Evolutionary conservation across 2,797 vertebrate genomes (phyloP).

Genomic region (Triplophysa yarkandensis): DNA sequence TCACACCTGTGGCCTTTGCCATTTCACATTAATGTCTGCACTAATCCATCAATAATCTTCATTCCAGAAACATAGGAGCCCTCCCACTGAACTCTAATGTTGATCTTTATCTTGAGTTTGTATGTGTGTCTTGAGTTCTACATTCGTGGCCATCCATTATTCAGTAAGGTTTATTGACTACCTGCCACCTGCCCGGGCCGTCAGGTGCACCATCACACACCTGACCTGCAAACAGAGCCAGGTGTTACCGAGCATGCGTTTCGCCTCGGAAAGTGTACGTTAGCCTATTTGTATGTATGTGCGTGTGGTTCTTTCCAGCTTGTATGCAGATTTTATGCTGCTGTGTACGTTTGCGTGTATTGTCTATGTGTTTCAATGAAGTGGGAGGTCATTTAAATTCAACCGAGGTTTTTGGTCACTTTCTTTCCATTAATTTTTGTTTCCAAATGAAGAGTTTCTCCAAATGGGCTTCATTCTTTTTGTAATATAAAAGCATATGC

Average conservation of each 20-base stretch:
- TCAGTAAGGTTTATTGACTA: slow-evolving; percentile 77
- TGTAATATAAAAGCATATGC: slow-evolving; percentile 67
- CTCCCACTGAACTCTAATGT: slow-evolving; percentile 30
- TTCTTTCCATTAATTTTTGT: slow-evolving; percentile 75
- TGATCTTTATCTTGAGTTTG: slow-evolving; percentile 39
- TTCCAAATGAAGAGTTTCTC: slow-evolving; percentile 77
- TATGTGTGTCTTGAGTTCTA: slow-evolving; percentile 46
- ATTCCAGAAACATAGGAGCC: not conserved
- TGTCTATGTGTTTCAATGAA: slow-evolving; percentile 42
- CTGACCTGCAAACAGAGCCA: slow-evolving; percentile 64
- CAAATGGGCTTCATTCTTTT: slow-evolving; percentile 74
- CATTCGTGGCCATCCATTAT: slow-evolving; percentile 75
- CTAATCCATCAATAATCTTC: slow-evolving; percentile 28
- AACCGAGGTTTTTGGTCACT: slow-evolving; percentile 72
- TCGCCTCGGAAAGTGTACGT: slow-evolving; percentile 30
- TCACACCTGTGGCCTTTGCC: slow-evolving; percentile 6
- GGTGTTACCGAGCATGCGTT: not conserved
- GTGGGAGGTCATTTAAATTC: slow-evolving; percentile 72
- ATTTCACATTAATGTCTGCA: slow-evolving; percentile 24
- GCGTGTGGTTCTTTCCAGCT: slow-evolving; percentile 9
- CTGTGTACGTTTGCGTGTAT: slow-evolving; percentile 44
- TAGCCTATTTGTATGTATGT: slow-evolving; percentile 28
- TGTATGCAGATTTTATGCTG: slow-evolving; percentile 11
- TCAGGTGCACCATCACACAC: slow-evolving; percentile 65
- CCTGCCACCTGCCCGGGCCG: slow-evolving; percentile 77